Base-by-base conservation (phyloP, 1,140 invertebrate genomes). In the Ectropis grisescens region DNA sequence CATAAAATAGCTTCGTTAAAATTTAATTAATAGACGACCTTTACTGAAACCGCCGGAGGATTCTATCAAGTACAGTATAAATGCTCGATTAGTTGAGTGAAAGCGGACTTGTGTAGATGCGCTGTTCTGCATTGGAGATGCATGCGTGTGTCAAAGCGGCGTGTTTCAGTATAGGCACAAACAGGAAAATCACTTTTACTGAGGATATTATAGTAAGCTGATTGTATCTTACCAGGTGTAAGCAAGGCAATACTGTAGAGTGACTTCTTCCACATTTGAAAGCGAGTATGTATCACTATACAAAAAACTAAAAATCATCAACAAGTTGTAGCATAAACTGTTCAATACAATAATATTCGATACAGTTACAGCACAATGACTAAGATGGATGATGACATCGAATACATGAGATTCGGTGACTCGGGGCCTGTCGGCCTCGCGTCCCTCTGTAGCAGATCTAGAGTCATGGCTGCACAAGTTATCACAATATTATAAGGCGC, bases 221-320 rank as follows among this genome's bases (percentile, higher is more conserved):
- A 75, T 71, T 68, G 62, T 74, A 78, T 80, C 75, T 80, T 80
- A 80, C 75, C 75, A 51, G 75, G 72, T 80, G 75, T 80, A 80
- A 80, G 75, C 75, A 80, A 78, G 68, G 70, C 75, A 80, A 65
- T 76, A 76, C 71, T 78, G 76, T 75, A 75, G 76, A 78, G 69
- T 81, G 72, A 78, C 76, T 81, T 81, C 76, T 78, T 81, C 76
- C 72, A 78, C 70, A 75, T 80, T 76, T 70, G 66, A 74, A 81
- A 81, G 76, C 70, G 69, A 81, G 57, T 55, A 76, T 70, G 62
- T 78, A 62, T 78, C 72, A 75, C 75, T 81, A 81, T 80, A 80
- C 72, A 69, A 65, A 79, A 78, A n/a, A n/a, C n/a, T 64, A 69
- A 75, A 79, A 81, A 68, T 69, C 59, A 61, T 75, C 66, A 72